Percentiles rank a stretch among this genome's conserved stretches.
Conservation (phyloP, 35 echinoderm and acorn worm species). For the Lytechinus pictus region DNA sequence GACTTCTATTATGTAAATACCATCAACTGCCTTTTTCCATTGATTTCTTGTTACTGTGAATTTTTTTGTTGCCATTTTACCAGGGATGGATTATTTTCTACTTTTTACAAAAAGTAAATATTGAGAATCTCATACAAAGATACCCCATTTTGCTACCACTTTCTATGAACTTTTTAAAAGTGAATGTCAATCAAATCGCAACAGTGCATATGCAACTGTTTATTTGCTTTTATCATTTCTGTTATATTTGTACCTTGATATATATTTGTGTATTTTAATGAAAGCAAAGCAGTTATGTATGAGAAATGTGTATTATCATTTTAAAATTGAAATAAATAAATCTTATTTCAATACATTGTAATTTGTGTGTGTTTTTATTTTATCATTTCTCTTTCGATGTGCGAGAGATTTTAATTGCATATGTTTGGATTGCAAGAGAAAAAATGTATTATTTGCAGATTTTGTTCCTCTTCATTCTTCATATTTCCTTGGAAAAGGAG, state of each 20-base stretch:
- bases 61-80: not conserved
- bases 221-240: conserved; percentile 18
- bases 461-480: not conserved
- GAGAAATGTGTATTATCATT: conserved; percentile 48
- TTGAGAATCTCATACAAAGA: not conserved
- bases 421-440: not conserved
- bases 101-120: conserved; percentile 39
- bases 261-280: conserved; percentile 36
- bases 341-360: conserved; percentile 23
- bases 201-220: conserved; percentile 8
- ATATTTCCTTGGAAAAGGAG: no score
- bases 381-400: not conserved
- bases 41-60: not conserved
- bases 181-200: conserved; percentile 28
- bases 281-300: conserved; percentile 55
- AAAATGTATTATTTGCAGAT: not conserved
- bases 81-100: conserved; percentile 35
- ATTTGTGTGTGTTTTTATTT: not conserved
- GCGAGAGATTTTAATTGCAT: no score
- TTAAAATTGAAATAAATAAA: conserved; percentile 53
- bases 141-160: conserved; percentile 22
- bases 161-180: conserved; percentile 32
- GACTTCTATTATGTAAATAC: not conserved
- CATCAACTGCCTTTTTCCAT: conserved; percentile 9
- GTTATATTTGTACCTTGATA: conserved; percentile 51